Percentiles rank a stretch among this genome's conserved stretches.
Evolutionary conservation across 2,113 vertebrate genomes (phyloP).

Genomic region (Empidonax alnorum): DNA sequence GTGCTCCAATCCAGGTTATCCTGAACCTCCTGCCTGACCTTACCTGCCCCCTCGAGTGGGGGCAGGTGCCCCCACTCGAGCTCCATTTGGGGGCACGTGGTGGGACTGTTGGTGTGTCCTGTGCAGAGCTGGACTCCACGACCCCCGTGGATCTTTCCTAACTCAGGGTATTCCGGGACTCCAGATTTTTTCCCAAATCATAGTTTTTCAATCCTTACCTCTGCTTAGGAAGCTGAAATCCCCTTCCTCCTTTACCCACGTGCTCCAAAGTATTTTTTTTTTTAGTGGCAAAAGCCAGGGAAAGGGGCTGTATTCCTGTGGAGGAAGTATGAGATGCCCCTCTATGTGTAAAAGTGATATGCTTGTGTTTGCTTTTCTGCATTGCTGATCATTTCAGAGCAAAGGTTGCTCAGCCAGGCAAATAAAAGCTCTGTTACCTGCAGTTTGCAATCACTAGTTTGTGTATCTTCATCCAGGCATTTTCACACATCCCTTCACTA

Average conservation of each 20-base stretch:
- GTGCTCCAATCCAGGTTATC: not conserved
- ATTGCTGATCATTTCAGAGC: not conserved
- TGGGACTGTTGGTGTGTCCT: not conserved
- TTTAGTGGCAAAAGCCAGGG: not conserved
- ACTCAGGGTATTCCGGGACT: not conserved
- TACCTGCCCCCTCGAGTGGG: too few species aligned
- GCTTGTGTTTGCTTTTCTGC: not conserved
- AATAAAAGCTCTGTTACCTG: not conserved
- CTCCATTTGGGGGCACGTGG: not conserved
- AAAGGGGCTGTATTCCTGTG: not conserved
- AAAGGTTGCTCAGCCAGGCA: not conserved
- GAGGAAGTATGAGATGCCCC: not conserved
- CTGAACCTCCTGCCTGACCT: not conserved
- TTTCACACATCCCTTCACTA: not conserved
- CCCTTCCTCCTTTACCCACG: not conserved
- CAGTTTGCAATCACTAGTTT: not conserved
- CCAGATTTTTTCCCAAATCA: not conserved
- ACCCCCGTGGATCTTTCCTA: not conserved
- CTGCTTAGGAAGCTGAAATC: not conserved
- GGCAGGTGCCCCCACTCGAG: too few species aligned
- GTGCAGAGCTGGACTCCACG: not conserved
- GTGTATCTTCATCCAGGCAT: not conserved
- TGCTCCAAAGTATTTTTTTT: not conserved
- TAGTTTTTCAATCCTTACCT: not conserved
- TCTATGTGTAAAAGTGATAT: not conserved